These are phyloP conservation scores for Melanchra persicariae DNA, from an alignment of 2,888 invertebrate species.

Conservation along the genomic window DNA sequence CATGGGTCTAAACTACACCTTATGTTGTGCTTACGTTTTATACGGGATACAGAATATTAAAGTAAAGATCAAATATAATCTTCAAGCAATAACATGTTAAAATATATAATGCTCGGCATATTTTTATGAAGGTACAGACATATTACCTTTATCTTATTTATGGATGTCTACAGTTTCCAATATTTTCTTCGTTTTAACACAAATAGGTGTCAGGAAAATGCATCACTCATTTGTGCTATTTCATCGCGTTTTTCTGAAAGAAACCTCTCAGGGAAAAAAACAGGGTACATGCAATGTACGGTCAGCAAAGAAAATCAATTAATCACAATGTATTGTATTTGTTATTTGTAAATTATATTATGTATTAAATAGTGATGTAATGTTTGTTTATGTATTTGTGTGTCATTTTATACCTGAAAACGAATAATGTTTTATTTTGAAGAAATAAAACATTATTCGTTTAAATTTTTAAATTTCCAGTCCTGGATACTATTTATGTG, in stretches of 20 bases:
- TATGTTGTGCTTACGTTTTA: not conserved
- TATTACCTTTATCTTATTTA: not conserved
- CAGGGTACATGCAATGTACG: not conserved
- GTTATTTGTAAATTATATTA: conserved; percentile 15
- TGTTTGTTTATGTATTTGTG: not conserved
- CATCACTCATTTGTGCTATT: not conserved
- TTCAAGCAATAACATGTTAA: conserved; percentile 18
- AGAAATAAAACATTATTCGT: not conserved
- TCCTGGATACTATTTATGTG: too few species aligned
- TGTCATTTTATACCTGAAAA: not conserved
- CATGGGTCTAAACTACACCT: not conserved
- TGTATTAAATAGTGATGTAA: conserved; percentile 19
- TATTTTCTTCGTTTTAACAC: not conserved
- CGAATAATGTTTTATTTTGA: not conserved
- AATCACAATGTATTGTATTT: not conserved
- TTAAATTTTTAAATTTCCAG: too few species aligned
- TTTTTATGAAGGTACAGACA: not conserved
- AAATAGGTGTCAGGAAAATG: not conserved
- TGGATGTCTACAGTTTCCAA: not conserved
- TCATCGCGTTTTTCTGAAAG: not conserved
- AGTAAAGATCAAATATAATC: conserved; percentile 28
- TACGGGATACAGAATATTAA: conserved; percentile 2
- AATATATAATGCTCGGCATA: not conserved
- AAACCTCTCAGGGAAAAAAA: not conserved
- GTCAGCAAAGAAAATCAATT: not conserved